Percentiles rank a stretch among this genome's conserved stretches.
These are phyloP conservation scores for Onychorhynchus coronatus DNA, from an alignment of 2,113 vertebrate genomes.

Conservation along the genomic window DNA sequence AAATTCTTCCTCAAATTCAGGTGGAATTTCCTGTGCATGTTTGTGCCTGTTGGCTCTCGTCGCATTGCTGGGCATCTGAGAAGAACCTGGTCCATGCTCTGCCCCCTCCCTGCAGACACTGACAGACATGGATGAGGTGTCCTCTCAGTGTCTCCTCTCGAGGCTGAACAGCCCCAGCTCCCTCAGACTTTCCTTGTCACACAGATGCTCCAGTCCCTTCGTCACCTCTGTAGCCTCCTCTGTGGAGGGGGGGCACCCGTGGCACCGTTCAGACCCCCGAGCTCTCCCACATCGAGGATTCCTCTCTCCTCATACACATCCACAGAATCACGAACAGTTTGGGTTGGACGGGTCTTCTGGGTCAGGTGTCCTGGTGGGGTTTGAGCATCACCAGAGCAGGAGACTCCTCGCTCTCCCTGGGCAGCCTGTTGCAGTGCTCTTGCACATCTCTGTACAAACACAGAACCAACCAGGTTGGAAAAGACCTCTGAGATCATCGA, in stretches of 20 bases:
- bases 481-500: too few relatives aligned
- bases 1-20: neutral
- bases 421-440: neutral
- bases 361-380: neutral
- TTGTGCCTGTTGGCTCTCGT: neutral
- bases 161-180: neutral
- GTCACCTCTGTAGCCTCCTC: neutral
- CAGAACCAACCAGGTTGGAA: too few relatives aligned
- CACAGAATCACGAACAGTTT: neutral
- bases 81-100: neutral
- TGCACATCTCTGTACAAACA: neutral
- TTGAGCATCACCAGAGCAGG: neutral
- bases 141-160: neutral
- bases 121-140: neutral
- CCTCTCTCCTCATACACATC: neutral
- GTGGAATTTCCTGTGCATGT: neutral
- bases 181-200: neutral
- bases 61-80: neutral
- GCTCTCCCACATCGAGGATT: neutral
- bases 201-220: neutral
- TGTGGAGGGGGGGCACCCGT: too few relatives aligned
- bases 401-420: neutral
- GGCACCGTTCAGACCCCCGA: neutral
- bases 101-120: neutral
- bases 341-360: neutral